Conservation (phyloP, 2,113 vertebrate genomes). For the Centropus unirufus region DNA sequence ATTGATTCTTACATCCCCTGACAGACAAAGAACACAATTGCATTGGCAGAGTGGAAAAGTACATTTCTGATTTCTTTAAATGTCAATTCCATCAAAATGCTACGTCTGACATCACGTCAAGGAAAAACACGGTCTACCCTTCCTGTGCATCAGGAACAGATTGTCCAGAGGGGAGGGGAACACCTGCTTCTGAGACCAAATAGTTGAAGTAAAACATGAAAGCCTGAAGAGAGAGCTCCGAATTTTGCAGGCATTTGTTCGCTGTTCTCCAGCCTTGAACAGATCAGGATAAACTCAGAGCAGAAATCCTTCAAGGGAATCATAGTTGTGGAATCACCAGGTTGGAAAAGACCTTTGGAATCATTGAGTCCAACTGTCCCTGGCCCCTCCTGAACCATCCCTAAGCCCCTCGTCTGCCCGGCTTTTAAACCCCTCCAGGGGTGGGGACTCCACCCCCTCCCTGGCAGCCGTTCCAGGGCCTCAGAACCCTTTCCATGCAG, state of each 20-base stretch:
- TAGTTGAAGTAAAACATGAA: background rate
- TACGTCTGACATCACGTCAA: background rate
- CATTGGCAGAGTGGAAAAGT: background rate
- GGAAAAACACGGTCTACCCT: background rate
- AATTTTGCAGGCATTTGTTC: background rate
- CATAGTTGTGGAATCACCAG: too few species aligned
- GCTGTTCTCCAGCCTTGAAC: background rate
- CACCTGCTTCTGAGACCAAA: background rate
- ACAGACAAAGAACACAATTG: background rate
- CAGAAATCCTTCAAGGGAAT: background rate
- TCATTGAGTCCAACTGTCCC: too few species aligned
- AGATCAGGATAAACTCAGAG: background rate
- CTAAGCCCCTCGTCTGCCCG: too few species aligned
- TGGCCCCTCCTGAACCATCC: too few species aligned
- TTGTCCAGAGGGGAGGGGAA: background rate
- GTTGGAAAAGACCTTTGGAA: too few species aligned
- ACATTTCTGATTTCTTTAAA: conserved; percentile 26
- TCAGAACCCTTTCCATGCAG: too few species aligned
- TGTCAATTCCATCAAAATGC: conserved; percentile 10
- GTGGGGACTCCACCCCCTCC: too few species aligned
- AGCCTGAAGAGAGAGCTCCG: background rate
- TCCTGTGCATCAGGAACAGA: background rate
- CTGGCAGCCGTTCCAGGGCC: too few species aligned
- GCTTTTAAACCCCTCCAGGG: too few species aligned
- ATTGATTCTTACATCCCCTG: conserved; percentile 10